Base-by-base conservation (phyloP, 2,797 vertebrate genomes). In the Chiroxiphia lanceolata region DNA sequence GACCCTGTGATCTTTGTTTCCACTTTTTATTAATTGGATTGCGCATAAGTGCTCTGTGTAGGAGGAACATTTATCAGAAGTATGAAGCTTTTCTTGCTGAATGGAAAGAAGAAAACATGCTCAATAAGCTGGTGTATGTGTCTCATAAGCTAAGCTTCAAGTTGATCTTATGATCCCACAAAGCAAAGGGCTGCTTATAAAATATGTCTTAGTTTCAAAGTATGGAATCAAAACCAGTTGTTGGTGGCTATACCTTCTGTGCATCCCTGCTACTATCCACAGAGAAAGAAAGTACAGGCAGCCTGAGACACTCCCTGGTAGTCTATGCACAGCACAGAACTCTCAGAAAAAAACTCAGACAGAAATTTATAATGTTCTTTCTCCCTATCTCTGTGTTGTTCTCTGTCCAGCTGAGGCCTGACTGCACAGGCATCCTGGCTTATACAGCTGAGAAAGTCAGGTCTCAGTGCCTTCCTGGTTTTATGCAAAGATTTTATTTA, bases 121-220 rank as follows among this genome's bases (percentile, higher is more conserved):
- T 85, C 53, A 80, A 53, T 83, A 92, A 85, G 38, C 51, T 92
- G 21, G 59, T 94, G 11, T 78, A 21, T 42, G 31, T 59, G 13
- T 67, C 57, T 84, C 42, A 64, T 60, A 68, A 83, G 45, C 23
- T 83, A 47, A 74, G 17, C 48, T 83, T 17, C 60, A 87, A 77
- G 40, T 3, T 87, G 81, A 89, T 79, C 47, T 71, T 67, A 63
- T 79, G 67, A 85, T 83, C 42, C 23, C 11, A 47, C 17, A 64
- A 90, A 92, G 70, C 63, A 79, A 83, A 82, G 13, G 89, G 26
- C 64, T 85, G 48, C 17, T 77, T 95, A 63, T 57, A 85, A 92
- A 91, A 83, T 81, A 26, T 23, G 9, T 71, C 60, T 93, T 94
- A 80, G 87, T 90, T 87, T 23, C 44, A 63, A 79, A 53, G 26